Evolutionary conservation across 2,797 vertebrate genomes (phyloP).

Genomic region (Danio jaintianensis): DNA sequence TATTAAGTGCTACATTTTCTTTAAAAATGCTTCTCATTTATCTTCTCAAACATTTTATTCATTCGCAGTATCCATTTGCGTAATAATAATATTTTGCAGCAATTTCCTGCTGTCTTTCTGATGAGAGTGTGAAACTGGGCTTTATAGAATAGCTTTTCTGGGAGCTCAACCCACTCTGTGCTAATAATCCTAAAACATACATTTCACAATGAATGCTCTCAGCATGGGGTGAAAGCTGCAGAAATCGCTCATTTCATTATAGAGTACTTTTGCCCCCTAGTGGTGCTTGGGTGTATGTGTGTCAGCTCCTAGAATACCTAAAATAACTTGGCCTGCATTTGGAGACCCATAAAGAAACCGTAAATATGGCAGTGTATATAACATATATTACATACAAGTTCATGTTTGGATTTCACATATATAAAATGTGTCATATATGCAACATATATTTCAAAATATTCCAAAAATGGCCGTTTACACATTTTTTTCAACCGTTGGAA

Average conservation of each 20-base stretch:
- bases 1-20: conserved; percentile 84
- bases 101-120: conserved; percentile 79
- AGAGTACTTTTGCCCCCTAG: conserved; percentile 74
- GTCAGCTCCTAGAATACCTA: neutral
- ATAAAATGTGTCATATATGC: no score
- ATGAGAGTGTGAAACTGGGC: conserved; percentile 80
- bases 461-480: no score
- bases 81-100: conserved; percentile 88
- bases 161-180: conserved; percentile 73
- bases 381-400: no score
- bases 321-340: neutral
- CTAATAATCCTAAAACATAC: conserved; percentile 81
- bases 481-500: no score
- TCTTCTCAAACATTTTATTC: conserved; percentile 86
- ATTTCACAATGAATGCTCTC: conserved; percentile 79
- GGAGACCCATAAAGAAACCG: neutral
- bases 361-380: no score
- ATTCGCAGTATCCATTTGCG: conserved; percentile 87
- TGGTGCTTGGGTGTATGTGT: conserved; percentile 57
- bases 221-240: conserved; percentile 72
- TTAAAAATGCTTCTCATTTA: conserved; percentile 90
- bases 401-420: no score
- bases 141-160: conserved; percentile 78
- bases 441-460: no score
- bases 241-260: conserved; percentile 43